Evolutionary conservation across 2,113 vertebrate genomes (phyloP).

Genomic region (Burhinus oedicnemus): DNA sequence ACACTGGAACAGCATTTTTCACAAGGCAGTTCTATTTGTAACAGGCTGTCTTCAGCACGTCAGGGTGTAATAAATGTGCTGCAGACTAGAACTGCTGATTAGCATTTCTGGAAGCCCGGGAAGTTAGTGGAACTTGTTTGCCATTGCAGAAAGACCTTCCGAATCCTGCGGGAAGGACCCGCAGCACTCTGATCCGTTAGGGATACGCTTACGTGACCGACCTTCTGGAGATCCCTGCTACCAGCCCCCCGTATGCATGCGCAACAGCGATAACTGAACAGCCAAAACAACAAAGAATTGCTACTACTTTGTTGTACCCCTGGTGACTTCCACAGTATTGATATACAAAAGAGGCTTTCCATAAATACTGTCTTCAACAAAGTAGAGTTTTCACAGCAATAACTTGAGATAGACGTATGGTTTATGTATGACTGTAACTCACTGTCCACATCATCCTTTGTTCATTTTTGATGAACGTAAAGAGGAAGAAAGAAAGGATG

Average conservation of each 20-base stretch:
- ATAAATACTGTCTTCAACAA: background rate
- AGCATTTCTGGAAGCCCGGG: slow-evolving; percentile 78
- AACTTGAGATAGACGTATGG: background rate
- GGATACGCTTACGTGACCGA: background rate
- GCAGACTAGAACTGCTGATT: slow-evolving; percentile 81
- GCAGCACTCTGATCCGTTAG: background rate
- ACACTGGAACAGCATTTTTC: slow-evolving; percentile 83
- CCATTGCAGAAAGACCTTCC: slow-evolving; percentile 71
- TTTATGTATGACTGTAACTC: slow-evolving; percentile 48
- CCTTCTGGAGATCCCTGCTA: background rate
- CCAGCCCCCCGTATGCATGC: fast-evolving
- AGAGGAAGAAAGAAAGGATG: slow-evolving; percentile 15
- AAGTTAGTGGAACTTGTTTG: slow-evolving; percentile 74
- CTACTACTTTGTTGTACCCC: background rate
- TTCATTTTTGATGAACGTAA: slow-evolving; percentile 45
- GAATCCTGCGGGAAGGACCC: background rate
- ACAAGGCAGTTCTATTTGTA: slow-evolving; percentile 82
- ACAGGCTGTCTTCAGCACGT: slow-evolving; percentile 80
- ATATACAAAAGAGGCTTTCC: background rate
- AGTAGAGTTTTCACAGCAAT: background rate
- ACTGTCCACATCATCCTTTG: slow-evolving; percentile 15
- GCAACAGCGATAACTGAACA: background rate
- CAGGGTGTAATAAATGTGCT: slow-evolving; percentile 83
- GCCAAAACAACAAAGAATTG: background rate
- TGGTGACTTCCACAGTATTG: background rate